Evolutionary conservation across 37 sponge, comb jelly and placozoan species (phyloP), one percentile per base, ranked within the genome.

Genomic region (Corticium candelabrum): DNA sequence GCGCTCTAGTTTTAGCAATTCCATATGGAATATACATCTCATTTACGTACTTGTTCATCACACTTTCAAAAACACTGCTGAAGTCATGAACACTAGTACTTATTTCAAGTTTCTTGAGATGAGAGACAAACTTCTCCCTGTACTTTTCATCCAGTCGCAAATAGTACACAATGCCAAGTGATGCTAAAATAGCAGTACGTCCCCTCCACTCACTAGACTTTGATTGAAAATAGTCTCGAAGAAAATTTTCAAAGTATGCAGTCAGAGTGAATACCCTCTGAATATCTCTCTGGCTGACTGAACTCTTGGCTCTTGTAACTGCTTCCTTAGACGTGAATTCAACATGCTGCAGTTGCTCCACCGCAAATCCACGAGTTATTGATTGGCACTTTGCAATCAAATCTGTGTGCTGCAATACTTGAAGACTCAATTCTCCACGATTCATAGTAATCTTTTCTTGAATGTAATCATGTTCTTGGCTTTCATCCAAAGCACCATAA

Each of bases 271-370:
- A 77, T 2, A 40, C 78, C 2, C 73, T 7, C 82, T 93, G 91
- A 29, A 93, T 90, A 39, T 90, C 94, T 37, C 93, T 41, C 76
- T 93, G 93, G 39, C 90, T 89, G 39, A 93, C 93, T 21, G 82
- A 89, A 75, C 93, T 93, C 37, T 84, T 75, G 62, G 93, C 84
- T 11, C 79, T 74, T 30, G 37, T 70, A 0, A 37, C 41, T 2
- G 94, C 85, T 3, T 87, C 85, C 15, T n/a, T n/a, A 1, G 27
- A 0, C 4, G 21, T 5, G 31, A 70, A 70, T 5, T 76, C 75
- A 40, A 33, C 40, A 2, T 21, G 33, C 50, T 69, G 41, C 29
- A 91, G 67, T 35, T 94, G 95, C 37, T 89, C 89, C 2, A 56
- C 36, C 4, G 94, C 90, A 77, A 79, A 87, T 21, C 77, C 67